A percentile compares a stretch with the other conserved stretches of the same genome.
These are phyloP conservation scores for Coelinius sp. DNA, from an alignment of 2,888 invertebrate species.

Conservation along the genomic window DNA sequence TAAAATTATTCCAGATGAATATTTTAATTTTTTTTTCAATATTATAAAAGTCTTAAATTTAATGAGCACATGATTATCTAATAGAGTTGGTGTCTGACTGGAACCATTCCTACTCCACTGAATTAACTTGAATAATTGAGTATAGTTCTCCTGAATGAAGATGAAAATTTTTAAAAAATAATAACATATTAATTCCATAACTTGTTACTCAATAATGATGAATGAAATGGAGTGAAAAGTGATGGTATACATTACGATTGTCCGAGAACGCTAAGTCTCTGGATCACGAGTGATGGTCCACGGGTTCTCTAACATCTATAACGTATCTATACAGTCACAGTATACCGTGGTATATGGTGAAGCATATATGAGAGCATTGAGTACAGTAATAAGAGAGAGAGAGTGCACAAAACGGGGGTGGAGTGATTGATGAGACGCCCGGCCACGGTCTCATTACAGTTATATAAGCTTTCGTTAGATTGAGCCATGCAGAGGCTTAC, in stretches of 20 bases:
- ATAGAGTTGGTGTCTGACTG: not conserved
- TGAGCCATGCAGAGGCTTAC: constrained; percentile 68
- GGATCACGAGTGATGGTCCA: constrained; percentile 55
- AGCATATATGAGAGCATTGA: constrained; percentile 38
- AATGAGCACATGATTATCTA: not conserved
- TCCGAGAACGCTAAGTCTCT: constrained; percentile 56
- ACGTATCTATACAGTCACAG: constrained; percentile 44
- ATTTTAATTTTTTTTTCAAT: too few species aligned
- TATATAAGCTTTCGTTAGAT: constrained; percentile 71
- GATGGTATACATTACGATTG: constrained; percentile 29
- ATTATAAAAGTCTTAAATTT: too few species aligned
- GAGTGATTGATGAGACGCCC: constrained; percentile 70
- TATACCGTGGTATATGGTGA: constrained; percentile 30
- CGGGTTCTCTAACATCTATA: constrained; percentile 48
- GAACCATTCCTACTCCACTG: not conserved
- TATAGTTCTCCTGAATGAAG: constrained; percentile 29
- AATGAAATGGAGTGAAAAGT: constrained; percentile 17
- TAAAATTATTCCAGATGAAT: too few species aligned
- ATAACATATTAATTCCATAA: not conserved
- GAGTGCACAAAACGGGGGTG: constrained; percentile 50
- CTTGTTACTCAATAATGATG: not conserved
- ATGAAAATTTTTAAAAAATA: not conserved
- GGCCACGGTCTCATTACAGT: constrained; percentile 71
- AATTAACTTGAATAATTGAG: not conserved
- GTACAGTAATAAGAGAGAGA: constrained; percentile 34